Evolutionary conservation across 2,888 invertebrate genomes (phyloP).

Genomic region (Romanomermis culicivorax): DNA sequence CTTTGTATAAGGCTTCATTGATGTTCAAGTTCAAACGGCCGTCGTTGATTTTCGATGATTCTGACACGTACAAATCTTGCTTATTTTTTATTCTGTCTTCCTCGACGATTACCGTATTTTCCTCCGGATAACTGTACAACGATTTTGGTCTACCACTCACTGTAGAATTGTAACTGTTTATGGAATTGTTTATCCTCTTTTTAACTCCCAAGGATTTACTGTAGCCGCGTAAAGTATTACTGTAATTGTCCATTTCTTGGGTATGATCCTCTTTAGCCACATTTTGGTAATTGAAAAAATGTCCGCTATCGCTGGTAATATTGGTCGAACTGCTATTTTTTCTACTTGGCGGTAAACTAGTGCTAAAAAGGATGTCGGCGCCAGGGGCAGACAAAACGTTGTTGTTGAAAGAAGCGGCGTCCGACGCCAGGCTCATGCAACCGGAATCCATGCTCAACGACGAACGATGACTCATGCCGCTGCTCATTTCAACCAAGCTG

Average conservation of each 20-base stretch:
- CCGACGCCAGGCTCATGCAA: conserved; percentile 5
- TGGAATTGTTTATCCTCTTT: no score
- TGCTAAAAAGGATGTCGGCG: background rate
- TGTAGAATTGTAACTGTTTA: no score
- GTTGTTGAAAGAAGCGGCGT: conserved; percentile 1
- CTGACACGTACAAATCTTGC: background rate
- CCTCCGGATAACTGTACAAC: conserved; percentile 10
- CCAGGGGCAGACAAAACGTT: background rate
- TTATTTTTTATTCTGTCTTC: background rate
- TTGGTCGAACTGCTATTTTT: background rate
- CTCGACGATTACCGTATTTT: conserved; percentile 9
- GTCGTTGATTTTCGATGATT: background rate
- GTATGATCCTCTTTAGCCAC: no score
- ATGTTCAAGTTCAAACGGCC: background rate
- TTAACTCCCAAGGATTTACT: no score
- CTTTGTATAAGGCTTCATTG: background rate
- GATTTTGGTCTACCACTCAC: conserved; percentile 5
- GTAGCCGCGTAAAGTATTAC: no score
- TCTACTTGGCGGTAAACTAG: background rate
- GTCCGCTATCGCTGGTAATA: no score
- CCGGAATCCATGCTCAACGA: conserved; percentile 11
- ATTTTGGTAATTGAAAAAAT: no score
- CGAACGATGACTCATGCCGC: conserved; percentile 7
- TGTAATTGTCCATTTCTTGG: no score
- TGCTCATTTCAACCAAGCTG: conserved; percentile 4